Evolutionary conservation across 2,113 vertebrate genomes (phyloP), one percentile per base, ranked within the genome.

Genomic region (Furnarius figulus): DNA sequence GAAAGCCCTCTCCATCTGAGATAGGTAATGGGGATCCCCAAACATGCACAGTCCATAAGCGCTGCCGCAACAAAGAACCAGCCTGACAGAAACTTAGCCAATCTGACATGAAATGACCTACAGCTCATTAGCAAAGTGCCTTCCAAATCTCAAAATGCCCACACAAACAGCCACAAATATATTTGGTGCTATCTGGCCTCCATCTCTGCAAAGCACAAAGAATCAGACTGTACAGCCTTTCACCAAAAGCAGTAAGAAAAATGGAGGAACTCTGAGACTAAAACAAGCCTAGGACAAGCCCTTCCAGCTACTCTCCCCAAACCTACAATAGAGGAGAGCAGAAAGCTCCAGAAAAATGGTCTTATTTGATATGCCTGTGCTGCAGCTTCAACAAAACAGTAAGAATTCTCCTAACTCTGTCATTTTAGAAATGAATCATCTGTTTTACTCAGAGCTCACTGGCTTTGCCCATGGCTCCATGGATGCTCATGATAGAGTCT

Each of bases 161-260:
- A 93, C 92, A 96, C 63, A 92, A 90, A 89, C 82, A 94, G 90
- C 96, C 87, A 93, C 92, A 90, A 82, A 92, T 30, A 17, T 21
- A 90, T 58, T 53, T 61, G 40, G 77, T 58, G 31, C 65, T 96
- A 95, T 89, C 79, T 81, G 72, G 47, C 79, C 87, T 90, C 39
- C 75, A 96, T 84, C 90, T 96, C 85, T 59, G 40, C 50, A 83
- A 75, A 84, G 81, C 52, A 85, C 16, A 15, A 49, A 71, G 33
- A 82, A 72, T 42, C 71, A 68, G 28, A 80, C 21, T 23, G 18
- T 14, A 55, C 23, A 93, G 42, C 39, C 53, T 44, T 86, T 75
- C 11, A 16, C 31, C 44, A 59, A 94, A 90, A 94, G 31, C 23
- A 68, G 1, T 16, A 63, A 61, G 28, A 83, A 90, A 93, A 87